These are phyloP conservation scores for Lutjanus campechanus DNA, from an alignment of 2,797 vertebrate species.

Conservation along the genomic window DNA sequence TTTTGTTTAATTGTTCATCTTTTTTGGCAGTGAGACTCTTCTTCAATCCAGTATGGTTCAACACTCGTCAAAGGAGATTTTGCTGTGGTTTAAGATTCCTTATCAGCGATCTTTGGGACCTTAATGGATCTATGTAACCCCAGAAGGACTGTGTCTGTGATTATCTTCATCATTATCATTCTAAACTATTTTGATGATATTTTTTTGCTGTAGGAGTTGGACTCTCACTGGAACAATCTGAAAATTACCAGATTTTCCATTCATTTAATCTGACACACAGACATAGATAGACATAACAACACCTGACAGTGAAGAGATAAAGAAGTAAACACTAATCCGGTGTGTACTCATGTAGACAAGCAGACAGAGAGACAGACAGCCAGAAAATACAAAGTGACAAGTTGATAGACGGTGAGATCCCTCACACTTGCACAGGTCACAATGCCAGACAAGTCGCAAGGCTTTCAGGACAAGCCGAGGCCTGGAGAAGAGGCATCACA, in stretches of 20 bases:
- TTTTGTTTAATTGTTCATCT: neutral
- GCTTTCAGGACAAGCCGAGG: slow-evolving; percentile 11
- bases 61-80: slow-evolving; percentile 3
- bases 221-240: slow-evolving; percentile 8
- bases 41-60: slow-evolving; percentile 18
- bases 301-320: slow-evolving; percentile 3
- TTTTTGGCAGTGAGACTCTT: slow-evolving; percentile 34
- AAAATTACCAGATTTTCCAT: neutral
- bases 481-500: neutral
- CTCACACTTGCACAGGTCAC: slow-evolving; percentile 22
- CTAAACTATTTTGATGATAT: neutral
- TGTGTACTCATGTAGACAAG: slow-evolving; percentile 28
- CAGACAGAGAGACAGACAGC: slow-evolving; percentile 1
- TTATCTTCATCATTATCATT: neutral
- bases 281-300: neutral
- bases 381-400: slow-evolving; percentile 17
- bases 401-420: slow-evolving; percentile 1
- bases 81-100: slow-evolving; percentile 27
- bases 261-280: neutral
- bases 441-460: slow-evolving; percentile 64
- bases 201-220: slow-evolving; percentile 18
- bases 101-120: slow-evolving; percentile 14
- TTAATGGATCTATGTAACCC: neutral
- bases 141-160: neutral
- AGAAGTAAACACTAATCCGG: neutral